Base-by-base conservation (phyloP, 2,113 vertebrate genomes). In the Euleptes europaea region DNA sequence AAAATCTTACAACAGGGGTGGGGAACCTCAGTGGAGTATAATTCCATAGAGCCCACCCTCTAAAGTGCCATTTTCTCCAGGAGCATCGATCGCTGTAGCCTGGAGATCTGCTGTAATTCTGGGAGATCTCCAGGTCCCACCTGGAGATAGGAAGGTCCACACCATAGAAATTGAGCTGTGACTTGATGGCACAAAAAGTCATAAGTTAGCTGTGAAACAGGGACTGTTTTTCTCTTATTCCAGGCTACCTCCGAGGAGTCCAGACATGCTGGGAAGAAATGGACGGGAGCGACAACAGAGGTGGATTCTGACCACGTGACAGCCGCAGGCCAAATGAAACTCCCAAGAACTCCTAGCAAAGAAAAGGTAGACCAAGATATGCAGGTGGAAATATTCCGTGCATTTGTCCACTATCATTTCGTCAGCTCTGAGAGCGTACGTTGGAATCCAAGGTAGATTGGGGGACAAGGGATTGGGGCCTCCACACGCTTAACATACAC, bases 221-320 rank as follows among this genome's bases (percentile, higher is more conserved):
- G 15, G 15, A 1, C 3, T n/a, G 31, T 42, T 40, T 28, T 35
- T 54, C 2, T 35, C n/a, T 54, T 2, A 1, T 31, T 74, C 11
- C 13, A 23, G n/a, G 1, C 21, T 38, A 17, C 79, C 10, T 2
- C 26, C 14, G 1, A 1, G 3, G 78, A 69, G 2, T 1, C 42
- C 31, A 81, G 13, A 26, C 42, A 51, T 26, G 2, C 9, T 19
- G 47, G n/a, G 44, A 69, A 33, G 23, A 70, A 47, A 51, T 12
- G 3, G 26, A 5, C 1, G 1, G n/a, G 4, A 1, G 1, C 23
- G 35, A 2, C 23, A 3, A 14, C 15, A 11, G 78, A 60, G 21
- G 21, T 10, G 15, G 57, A 60, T 23, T 5, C 57, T 21, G 2
- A 23, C 57, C 3, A 80, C 5, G 8, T 0, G 1, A 1, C 8